Evolutionary conservation across 2,888 invertebrate species (phyloP).

Genomic region (Unio pictorum): DNA sequence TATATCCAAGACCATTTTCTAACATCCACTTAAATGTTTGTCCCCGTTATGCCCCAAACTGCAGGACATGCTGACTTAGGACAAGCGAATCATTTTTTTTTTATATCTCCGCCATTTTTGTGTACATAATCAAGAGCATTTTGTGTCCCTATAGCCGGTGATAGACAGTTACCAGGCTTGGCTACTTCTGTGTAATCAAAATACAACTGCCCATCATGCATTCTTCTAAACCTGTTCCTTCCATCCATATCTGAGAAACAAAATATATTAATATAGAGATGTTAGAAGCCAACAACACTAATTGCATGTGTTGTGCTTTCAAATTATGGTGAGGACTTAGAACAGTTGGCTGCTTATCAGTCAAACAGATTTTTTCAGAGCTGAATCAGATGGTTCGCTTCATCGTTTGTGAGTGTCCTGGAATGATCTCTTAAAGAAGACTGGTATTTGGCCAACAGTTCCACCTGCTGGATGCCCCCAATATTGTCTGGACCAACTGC

Average conservation of each 20-base stretch:
- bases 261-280: too few species aligned
- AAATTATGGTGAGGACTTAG: constrained; percentile 4
- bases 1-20: constrained; percentile 10
- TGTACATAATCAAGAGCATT: constrained; percentile 3
- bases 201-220: too few species aligned
- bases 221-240: too few species aligned
- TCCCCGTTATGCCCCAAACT: constrained; percentile 9
- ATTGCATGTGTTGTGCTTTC: too few species aligned
- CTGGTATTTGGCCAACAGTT: constrained; percentile 5
- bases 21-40: constrained; percentile 9
- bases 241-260: too few species aligned
- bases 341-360: constrained; percentile 9
- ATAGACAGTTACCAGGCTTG: not conserved
- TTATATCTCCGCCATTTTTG: constrained; percentile 2
- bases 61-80: constrained; percentile 6
- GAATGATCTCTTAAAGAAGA: constrained; percentile 2
- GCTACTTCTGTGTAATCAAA: too few species aligned
- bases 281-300: too few species aligned
- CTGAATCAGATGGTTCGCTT: constrained; percentile 8
- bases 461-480: constrained; percentile 7
- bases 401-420: constrained; percentile 4
- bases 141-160: not conserved
- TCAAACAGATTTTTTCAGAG: constrained; percentile 8
- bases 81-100: constrained; percentile 1
- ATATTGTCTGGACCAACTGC: constrained; percentile 15